A percentile compares a stretch with the other conserved stretches of the same genome.
These are phyloP conservation scores for Pteronura brasiliensis DNA, from an alignment of 2,113 vertebrate species.

Conservation along the genomic window DNA sequence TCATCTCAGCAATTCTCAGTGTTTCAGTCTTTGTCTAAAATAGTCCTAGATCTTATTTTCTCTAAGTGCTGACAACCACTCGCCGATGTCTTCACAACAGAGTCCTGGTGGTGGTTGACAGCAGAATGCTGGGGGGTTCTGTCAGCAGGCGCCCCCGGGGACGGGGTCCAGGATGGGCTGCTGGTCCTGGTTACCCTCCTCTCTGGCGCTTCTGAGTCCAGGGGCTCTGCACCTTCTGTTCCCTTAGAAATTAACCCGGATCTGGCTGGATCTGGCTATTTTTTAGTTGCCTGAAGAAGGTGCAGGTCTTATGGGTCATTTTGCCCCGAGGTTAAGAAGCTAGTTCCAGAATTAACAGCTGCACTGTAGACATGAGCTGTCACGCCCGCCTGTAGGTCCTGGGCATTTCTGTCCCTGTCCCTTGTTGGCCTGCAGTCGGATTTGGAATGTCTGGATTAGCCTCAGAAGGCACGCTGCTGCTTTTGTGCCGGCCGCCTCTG, in stretches of 20 bases:
- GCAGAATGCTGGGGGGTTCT: accelerated
- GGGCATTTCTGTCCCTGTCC: not conserved
- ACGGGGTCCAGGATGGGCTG: accelerated
- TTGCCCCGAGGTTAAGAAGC: not conserved
- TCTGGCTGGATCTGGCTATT: not conserved
- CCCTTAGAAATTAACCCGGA: not conserved
- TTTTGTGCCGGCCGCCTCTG: not conserved
- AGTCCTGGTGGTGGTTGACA: not conserved
- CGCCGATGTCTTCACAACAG: accelerated
- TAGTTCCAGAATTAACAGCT: not conserved
- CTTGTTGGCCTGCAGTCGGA: too few species aligned
- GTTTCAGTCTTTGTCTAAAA: not conserved
- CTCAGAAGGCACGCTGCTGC: not conserved
- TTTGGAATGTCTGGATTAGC: not conserved
- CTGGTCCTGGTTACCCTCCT: not conserved
- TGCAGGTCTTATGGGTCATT: not conserved
- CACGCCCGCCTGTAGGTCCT: not conserved
- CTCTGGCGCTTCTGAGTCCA: not conserved
- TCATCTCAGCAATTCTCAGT: not conserved
- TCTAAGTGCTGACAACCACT: not conserved
- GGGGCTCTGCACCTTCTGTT: not conserved
- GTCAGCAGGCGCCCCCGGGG: too few species aligned
- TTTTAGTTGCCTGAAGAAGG: not conserved
- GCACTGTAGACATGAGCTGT: accelerated
- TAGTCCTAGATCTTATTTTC: not conserved